A percentile compares a stretch with the other conserved stretches of the same genome.
phyloP scores from a whole-genome alignment of 2,797 vertebrate genomes.

The Saxicola maurus region DNA sequence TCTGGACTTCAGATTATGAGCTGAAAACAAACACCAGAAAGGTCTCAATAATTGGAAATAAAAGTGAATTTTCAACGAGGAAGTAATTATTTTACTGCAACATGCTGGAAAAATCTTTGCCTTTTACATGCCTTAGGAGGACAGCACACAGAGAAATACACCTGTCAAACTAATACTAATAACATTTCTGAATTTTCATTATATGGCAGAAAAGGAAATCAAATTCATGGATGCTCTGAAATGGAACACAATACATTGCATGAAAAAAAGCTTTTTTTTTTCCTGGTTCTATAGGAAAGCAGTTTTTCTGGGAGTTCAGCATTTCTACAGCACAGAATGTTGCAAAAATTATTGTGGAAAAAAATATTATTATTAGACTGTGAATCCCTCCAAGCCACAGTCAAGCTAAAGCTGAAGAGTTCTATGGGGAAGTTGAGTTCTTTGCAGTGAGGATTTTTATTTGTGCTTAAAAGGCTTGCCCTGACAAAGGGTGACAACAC shows the following conservation, averaged over 20 bases:
- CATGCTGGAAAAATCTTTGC: not conserved
- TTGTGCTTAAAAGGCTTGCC: not conserved
- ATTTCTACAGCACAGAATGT: not conserved
- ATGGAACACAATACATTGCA: accelerated
- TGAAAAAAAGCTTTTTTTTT: not conserved
- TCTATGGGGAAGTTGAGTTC: not conserved
- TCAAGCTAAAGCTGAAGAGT: not conserved
- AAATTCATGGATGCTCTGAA: not conserved
- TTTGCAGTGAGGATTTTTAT: not conserved
- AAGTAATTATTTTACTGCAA: not conserved
- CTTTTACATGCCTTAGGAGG: not conserved
- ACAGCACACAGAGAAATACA: not conserved
- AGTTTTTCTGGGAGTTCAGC: not conserved
- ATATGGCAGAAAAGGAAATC: not conserved
- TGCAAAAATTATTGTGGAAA: not conserved
- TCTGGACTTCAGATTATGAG: not conserved
- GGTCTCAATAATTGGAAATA: not conserved
- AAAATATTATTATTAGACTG: not conserved
- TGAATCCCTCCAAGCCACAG: not conserved
- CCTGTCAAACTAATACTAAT: not conserved
- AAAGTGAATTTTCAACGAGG: not conserved
- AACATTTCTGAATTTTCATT: not conserved
- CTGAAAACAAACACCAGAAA: not conserved
- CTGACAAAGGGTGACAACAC: not conserved
- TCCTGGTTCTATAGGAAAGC: not conserved